These are phyloP conservation scores for Ctenodactylus gundi DNA, from an alignment of 2,113 vertebrate species.

Conservation along the genomic window DNA sequence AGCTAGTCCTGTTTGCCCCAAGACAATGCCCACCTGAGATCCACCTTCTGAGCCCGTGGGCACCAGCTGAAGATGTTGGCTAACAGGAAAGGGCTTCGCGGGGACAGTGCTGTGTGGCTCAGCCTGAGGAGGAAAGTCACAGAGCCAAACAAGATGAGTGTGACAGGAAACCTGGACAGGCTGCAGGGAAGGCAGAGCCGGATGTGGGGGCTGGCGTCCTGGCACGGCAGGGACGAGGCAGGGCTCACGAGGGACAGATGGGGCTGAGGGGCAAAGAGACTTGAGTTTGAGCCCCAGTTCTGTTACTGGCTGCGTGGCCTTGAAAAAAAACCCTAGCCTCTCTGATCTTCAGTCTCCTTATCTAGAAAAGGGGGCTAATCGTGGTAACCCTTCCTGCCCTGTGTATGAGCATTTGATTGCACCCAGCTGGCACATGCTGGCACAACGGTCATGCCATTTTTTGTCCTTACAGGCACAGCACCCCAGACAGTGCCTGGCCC, in stretches of 20 bases:
- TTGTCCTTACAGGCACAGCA: too few species aligned
- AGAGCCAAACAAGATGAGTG: neutral
- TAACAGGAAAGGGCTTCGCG: constrained; percentile 80
- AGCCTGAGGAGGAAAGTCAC: constrained; percentile 81
- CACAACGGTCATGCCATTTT: rapidly evolving
- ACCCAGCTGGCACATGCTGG: neutral
- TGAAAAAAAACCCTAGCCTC: neutral
- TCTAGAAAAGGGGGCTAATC: neutral
- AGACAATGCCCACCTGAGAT: constrained; percentile 78
- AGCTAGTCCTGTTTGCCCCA: neutral
- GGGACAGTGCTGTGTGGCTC: constrained; percentile 81
- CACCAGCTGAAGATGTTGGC: constrained; percentile 81
- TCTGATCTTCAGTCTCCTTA: neutral
- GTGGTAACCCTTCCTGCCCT: neutral
- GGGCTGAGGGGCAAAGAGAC: neutral
- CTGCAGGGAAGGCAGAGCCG: neutral
- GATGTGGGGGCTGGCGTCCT: neutral
- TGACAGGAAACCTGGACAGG: neutral
- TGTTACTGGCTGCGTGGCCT: neutral
- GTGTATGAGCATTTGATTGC: neutral
- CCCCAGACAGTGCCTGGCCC: neutral
- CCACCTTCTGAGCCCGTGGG: constrained; percentile 73
- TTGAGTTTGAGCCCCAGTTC: neutral
- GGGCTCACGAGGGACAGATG: neutral
- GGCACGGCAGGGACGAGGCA: neutral